Evolutionary conservation across 2,888 invertebrate species (phyloP).

Genomic region (Rotaria socialis): DNA sequence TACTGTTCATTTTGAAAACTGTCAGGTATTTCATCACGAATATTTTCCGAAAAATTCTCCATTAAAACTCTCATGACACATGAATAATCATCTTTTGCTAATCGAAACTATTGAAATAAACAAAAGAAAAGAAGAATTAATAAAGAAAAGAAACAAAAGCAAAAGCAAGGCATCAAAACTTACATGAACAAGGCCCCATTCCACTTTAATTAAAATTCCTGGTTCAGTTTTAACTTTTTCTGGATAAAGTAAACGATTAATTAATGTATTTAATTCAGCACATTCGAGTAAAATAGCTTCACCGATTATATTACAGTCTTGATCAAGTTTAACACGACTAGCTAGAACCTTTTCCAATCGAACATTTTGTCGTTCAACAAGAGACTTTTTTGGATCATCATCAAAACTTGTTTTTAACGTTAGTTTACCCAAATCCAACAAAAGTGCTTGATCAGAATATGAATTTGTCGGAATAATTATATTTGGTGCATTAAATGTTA

Average conservation of each 20-base stretch:
- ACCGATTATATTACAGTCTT: constrained; percentile 19
- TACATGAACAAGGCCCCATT: constrained; percentile 21
- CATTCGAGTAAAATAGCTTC: constrained; percentile 41
- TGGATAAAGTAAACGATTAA: constrained; percentile 39
- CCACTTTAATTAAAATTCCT: not conserved
- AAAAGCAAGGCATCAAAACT: not conserved
- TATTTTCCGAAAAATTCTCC: constrained; percentile 29
- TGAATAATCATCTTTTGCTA: constrained; percentile 28
- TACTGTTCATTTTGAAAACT: not conserved
- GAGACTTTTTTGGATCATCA: constrained; percentile 37
- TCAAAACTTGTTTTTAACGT: constrained; percentile 53
- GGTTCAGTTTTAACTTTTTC: constrained; percentile 17
- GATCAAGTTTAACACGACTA: constrained; percentile 36
- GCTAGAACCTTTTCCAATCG: constrained; percentile 36
- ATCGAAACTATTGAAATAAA: not conserved
- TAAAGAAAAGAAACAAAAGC: not conserved
- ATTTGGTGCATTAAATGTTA: constrained; percentile 67
- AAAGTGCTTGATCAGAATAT: constrained; percentile 71
- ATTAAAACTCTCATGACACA: constrained; percentile 24
- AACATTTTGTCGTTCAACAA: constrained; percentile 40
- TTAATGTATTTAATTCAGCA: constrained; percentile 24
- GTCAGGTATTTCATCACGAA: not conserved
- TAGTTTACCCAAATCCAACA: constrained; percentile 80
- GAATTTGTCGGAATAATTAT: constrained; percentile 84
- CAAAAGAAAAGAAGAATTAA: not conserved